These are phyloP conservation scores for Oceanites oceanicus DNA, from an alignment of 2,113 vertebrate species.

Conservation along the genomic window DNA sequence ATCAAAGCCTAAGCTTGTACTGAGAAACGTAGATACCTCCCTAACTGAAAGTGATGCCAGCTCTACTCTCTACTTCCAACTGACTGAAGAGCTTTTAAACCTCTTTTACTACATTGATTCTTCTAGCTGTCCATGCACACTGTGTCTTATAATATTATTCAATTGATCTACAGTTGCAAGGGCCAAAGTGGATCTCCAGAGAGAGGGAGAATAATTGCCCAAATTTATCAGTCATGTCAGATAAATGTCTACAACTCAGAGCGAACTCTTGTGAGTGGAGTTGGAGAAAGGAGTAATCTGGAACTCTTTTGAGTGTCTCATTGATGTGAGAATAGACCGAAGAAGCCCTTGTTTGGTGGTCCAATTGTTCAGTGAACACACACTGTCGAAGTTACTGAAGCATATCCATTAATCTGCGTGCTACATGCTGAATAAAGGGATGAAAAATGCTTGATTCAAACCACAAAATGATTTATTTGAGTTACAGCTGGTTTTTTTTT, in stretches of 20 bases:
- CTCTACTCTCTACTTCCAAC: constrained; percentile 4
- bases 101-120: constrained; percentile 15
- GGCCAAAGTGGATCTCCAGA: constrained; percentile 47
- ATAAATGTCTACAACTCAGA: constrained; percentile 41
- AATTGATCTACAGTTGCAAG: constrained; percentile 28
- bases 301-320: constrained; percentile 43
- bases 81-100: constrained; percentile 48
- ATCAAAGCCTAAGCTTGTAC: constrained; percentile 14
- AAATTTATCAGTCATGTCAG: constrained; percentile 41
- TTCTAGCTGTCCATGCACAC: constrained; percentile 36
- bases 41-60: constrained; percentile 2
- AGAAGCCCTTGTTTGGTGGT: constrained; percentile 48
- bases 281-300: constrained; percentile 52
- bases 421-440: constrained; percentile 26
- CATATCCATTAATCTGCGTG: constrained; percentile 39
- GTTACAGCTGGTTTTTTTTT: neutral
- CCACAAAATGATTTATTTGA: constrained; percentile 27
- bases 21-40: neutral
- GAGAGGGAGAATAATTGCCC: constrained; percentile 32
- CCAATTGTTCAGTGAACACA: constrained; percentile 39
- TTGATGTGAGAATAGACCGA: constrained; percentile 20
- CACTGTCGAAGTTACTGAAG: constrained; percentile 9
- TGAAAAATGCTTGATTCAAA: constrained; percentile 32
- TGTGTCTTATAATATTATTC: constrained; percentile 35
- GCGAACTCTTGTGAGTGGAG: constrained; percentile 22